Base-by-base conservation (phyloP, 2,797 vertebrate species). In the Sebastes ruberrimus region DNA sequence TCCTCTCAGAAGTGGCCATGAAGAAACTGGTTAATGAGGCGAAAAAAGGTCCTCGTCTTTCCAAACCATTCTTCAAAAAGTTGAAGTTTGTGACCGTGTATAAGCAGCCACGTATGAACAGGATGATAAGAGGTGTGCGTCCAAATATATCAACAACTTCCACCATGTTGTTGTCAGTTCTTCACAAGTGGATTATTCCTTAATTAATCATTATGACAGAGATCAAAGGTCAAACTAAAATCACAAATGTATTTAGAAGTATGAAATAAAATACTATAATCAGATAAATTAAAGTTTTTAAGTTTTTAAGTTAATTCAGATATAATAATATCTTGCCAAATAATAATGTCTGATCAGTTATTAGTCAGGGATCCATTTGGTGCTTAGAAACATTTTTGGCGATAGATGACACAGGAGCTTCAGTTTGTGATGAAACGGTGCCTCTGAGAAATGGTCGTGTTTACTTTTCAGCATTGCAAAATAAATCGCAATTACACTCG, bases 401-500 rank as follows among this genome's bases (percentile, higher is more conserved):
- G 27, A 25, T 65, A 10, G 42, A 72, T 60, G 3, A 78, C 25
- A 49, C 6, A 65, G 23, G 23, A 27, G 30, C 22, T 77, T 32
- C 10, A 20, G 30, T 6, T 56, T 74, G 78, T 74, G 10, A 69
- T 79, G 23, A 80, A 68, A 82, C 3, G 6, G 16, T 5, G n/a
- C 68, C 88, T 89, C 82, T 71, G 78, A 84, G 68, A 88, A 76
- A 84, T 52, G 67, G 82, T 64, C 71, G 22, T 85, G 86, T 89
- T 92, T 90, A 82, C 80, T 88, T 88, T 87, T 92, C 78, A 83
- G 86, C 85, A 85, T 71, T 67, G 86, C 82, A 87, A 93, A 94
- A 91, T 87, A 86, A 93, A 92, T 86, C 6, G 27, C 80, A 86
- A 87, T 91, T 88, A 88, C 78, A 80, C 71, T 55, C 11, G 30